Evolutionary conservation across 2,888 invertebrate species (phyloP).

Genomic region (Drosophila demipolita): DNA sequence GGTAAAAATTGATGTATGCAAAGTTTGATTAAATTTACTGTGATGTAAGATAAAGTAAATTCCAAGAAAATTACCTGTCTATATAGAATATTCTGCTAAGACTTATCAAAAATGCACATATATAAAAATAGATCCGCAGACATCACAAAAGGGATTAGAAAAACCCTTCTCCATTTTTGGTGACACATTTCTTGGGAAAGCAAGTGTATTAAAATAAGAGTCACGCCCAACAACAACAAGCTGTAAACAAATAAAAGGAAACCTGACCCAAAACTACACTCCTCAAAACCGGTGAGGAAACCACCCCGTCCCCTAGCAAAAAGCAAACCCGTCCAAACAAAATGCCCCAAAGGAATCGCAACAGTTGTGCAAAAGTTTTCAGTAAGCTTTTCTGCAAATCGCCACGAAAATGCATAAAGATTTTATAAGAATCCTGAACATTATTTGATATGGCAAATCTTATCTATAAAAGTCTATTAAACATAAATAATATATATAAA

Average conservation of each 20-base stretch:
- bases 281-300: constrained; percentile 8
- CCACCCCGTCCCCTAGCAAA: neutral
- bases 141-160: neutral
- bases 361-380: constrained; percentile 71
- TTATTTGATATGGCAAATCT: constrained; percentile 53
- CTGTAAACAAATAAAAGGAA: constrained; percentile 65
- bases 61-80: neutral
- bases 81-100: neutral
- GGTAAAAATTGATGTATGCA: neutral
- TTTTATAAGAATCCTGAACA: constrained; percentile 66
- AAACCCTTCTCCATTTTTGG: too few species aligned
- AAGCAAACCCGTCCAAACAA: constrained; percentile 36
- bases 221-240: constrained; percentile 55
- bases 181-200: neutral
- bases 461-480: neutral
- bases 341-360: constrained; percentile 69
- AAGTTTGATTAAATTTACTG: neutral
- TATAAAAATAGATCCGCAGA: neutral
- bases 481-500: neutral
- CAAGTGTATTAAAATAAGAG: neutral
- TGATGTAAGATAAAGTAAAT: neutral
- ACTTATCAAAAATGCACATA: neutral
- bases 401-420: constrained; percentile 70
- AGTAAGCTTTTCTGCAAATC: constrained; percentile 59
- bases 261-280: constrained; percentile 25